These are phyloP conservation scores for Torymus auratus DNA, from an alignment of 2,888 invertebrate genomes.

Conservation along the genomic window DNA sequence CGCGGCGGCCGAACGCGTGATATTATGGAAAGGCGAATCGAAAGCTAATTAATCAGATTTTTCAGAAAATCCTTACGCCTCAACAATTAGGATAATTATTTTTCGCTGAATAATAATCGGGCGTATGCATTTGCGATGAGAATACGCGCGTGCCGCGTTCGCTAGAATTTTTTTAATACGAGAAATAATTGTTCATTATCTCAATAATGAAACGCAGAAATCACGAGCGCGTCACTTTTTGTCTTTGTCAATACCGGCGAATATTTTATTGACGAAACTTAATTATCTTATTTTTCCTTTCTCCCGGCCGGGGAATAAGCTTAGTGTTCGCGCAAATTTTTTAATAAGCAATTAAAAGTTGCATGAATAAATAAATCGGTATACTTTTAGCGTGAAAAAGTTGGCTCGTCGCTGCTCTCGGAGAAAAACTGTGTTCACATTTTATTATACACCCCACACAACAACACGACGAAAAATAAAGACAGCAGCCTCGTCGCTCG, in stretches of 20 bases:
- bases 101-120: too few relatives aligned
- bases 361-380: constrained; percentile 48
- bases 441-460: too few relatives aligned
- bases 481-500: too few relatives aligned
- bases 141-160: not conserved
- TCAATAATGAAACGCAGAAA: constrained; percentile 4
- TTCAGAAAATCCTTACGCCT: too few relatives aligned
- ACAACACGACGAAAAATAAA: too few relatives aligned
- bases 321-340: constrained; percentile 33
- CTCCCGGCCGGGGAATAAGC: not conserved
- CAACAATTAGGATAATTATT: too few relatives aligned
- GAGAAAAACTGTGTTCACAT: constrained; percentile 36
- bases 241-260: not conserved
- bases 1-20: too few relatives aligned
- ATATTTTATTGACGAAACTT: constrained; percentile 31
- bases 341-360: constrained; percentile 57
- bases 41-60: too few relatives aligned
- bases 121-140: constrained; percentile 2
- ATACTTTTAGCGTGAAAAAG: constrained; percentile 12
- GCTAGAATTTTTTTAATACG: constrained; percentile 5
- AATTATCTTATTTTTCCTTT: constrained; percentile 40
- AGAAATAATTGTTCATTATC: constrained; percentile 28
- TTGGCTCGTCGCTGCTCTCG: not conserved
- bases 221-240: not conserved
- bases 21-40: too few relatives aligned